A percentile compares a stretch with the other conserved stretches of the same genome.
phyloP scores from a whole-genome alignment of 2,113 vertebrate species.

The Psammodynastes pulverulentus region DNA sequence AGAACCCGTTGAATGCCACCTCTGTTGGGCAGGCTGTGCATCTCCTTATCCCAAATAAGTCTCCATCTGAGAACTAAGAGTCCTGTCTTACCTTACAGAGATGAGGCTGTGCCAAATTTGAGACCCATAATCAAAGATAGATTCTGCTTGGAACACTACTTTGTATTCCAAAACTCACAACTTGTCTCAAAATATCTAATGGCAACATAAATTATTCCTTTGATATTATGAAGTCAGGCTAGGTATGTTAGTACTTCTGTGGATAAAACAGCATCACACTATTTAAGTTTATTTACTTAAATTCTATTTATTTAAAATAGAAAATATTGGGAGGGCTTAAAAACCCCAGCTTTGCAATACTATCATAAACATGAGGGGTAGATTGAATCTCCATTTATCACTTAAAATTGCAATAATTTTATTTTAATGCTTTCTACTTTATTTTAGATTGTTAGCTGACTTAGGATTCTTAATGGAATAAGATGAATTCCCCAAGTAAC shows the following conservation, averaged over 20 bases:
- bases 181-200: not conserved
- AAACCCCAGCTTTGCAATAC: not conserved
- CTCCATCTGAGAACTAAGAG: not conserved
- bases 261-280: not conserved
- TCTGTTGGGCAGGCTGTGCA: no score
- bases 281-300: no score
- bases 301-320: no score
- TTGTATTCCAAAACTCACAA: not conserved
- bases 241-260: not conserved
- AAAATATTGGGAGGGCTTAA: not conserved
- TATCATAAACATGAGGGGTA: not conserved
- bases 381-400: no score
- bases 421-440: no score
- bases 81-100: not conserved
- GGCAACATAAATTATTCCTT: not conserved
- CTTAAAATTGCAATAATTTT: no score
- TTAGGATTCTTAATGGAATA: no score
- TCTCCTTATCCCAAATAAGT: not conserved
- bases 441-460: no score
- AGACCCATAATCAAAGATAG: not conserved
- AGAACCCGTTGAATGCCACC: no score
- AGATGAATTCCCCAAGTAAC: no score
- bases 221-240: not conserved
- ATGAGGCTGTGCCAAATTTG: no score
- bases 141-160: not conserved